Evolutionary conservation across 2,113 vertebrate species (phyloP), one percentile per base, ranked within the genome.

Genomic region (Fulica atra): DNA sequence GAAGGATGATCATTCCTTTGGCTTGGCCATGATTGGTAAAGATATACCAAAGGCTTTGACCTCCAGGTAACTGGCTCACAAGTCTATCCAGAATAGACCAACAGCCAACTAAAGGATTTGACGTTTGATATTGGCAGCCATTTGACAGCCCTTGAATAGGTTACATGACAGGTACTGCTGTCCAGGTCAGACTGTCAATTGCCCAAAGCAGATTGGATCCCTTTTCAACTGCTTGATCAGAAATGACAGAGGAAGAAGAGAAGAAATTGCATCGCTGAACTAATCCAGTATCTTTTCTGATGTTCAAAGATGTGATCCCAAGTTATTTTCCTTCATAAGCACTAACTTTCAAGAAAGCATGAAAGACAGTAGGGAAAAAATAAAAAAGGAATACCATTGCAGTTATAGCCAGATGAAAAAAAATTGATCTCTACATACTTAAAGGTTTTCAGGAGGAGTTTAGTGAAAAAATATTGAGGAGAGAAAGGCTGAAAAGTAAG

Each of bases 11-110:
- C 9, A 16, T 82, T 68, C 20, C 54, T 91, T 83, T 69, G 66
- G 14, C 26, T 54, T 72, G 42, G 29, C 23, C 48, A 50, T 0
- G 0, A 21, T 63, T 11, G 16, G 19, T 17, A 20, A 68, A 7
- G 40, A 36, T 50, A 20, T 23, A 81, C 8, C 40, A 33, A 79
- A 61, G 44, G 16, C 17, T 89, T 93, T 79, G 10, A 17, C 42
- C 33, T 89, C 10, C 66, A 82, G 36, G 36, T 46, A 60, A 40
- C 31, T 31, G 51, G 3, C 33, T 84, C 33, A 19, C 19, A 87
- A 74, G 10, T 31, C 33, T 38, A 21, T 38, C 35, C 50, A 65
- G 10, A 26, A 35, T 5, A 59, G 19, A 36, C n/a, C 53, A 42
- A 17, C 6, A n/a, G 29, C 11, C 78, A 53, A 0, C 28, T 66